phyloP scores from a whole-genome alignment of 64 coral and sea anemone genomes.

The Dendrophyllia cribrosa region DNA sequence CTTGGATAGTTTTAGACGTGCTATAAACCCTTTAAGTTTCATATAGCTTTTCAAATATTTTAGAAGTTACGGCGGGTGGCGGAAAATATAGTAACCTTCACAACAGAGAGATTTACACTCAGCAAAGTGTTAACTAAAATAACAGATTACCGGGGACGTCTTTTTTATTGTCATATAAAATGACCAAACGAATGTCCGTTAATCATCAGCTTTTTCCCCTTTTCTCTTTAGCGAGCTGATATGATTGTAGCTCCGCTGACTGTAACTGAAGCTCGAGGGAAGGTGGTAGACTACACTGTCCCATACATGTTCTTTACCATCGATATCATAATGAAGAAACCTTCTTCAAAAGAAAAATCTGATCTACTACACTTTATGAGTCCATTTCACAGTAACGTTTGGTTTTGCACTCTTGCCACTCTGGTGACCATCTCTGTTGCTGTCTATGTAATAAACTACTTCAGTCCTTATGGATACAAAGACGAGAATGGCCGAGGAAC shows the following conservation, averaged over 20 bases:
- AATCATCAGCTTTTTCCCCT: too few species aligned
- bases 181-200: not conserved
- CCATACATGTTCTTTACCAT: slow-evolving; percentile 72
- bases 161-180: not conserved
- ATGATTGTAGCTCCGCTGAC: slow-evolving; percentile 53
- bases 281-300: slow-evolving; percentile 52
- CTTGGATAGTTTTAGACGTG: too few species aligned
- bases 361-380: slow-evolving; percentile 55
- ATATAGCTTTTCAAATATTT: too few species aligned
- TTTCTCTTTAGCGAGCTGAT: slow-evolving; percentile 38
- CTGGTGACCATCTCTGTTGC: slow-evolving; percentile 24
- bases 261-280: slow-evolving; percentile 38
- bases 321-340: slow-evolving; percentile 54
- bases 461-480: slow-evolving; percentile 64
- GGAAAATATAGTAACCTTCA: too few species aligned
- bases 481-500: slow-evolving; percentile 41
- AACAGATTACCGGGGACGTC: not conserved
- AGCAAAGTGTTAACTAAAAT: too few species aligned
- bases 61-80: too few species aligned
- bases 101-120: too few species aligned
- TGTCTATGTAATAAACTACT: slow-evolving; percentile 56
- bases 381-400: slow-evolving; percentile 59
- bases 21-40: too few species aligned
- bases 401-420: slow-evolving; percentile 41
- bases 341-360: not conserved